Conservation (phyloP, 2,888 invertebrate species). For the Leistus spinibarbis region DNA sequence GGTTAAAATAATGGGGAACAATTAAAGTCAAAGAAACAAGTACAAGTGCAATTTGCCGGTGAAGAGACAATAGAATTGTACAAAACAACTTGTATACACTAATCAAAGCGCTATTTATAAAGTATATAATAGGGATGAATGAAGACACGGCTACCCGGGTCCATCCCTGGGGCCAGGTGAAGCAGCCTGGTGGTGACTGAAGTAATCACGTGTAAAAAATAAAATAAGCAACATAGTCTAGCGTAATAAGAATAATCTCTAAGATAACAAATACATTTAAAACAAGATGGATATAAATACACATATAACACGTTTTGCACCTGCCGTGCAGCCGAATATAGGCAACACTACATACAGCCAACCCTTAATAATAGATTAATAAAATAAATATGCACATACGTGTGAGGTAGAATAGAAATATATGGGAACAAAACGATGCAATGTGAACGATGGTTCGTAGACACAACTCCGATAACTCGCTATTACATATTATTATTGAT, state of each 20-base stretch:
- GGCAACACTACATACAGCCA: constrained; percentile 31
- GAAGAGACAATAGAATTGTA: background rate
- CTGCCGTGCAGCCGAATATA: background rate
- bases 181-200: too few relatives aligned
- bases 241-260: background rate
- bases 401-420: constrained; percentile 18
- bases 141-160: background rate
- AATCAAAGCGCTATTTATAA: background rate
- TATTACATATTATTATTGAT: constrained; percentile 31
- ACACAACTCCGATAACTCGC: constrained; percentile 22
- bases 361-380: constrained; percentile 8
- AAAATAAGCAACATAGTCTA: background rate
- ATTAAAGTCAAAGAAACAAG: constrained; percentile 34
- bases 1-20: constrained; percentile 38
- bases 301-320: background rate
- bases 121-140: background rate
- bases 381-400: constrained; percentile 22
- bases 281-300: background rate
- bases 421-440: constrained; percentile 18
- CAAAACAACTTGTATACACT: background rate
- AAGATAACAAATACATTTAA: constrained; percentile 2
- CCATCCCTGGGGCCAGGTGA: too few relatives aligned
- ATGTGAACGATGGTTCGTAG: constrained; percentile 14
- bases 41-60: background rate
- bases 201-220: too few relatives aligned